Base-by-base conservation (phyloP, 2,113 vertebrate species). In the Poeciliopsis retropinna region DNA sequence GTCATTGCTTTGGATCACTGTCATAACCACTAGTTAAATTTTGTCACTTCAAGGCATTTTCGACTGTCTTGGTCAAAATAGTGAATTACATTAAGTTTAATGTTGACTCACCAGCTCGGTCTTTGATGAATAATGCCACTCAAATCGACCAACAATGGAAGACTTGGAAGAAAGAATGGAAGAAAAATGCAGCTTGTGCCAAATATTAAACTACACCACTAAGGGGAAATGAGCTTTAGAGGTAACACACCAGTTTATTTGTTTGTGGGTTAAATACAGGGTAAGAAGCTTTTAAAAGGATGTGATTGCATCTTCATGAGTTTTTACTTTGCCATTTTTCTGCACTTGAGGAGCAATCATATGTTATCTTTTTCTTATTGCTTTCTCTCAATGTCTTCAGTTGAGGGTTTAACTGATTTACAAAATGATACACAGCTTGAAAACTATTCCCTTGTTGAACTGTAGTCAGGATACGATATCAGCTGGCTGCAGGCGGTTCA, bases 391-490 rank as follows among this genome's bases (percentile, higher is more conserved):
- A 70, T 61, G 70, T 81, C 70, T 67, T 75, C 63, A 41, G 37
- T 69, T 60, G 37, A 75, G 19, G 68, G 71, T 81, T 71, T 75
- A 64, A 70, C 78, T 67, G 75, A 64, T 76, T 70, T 76, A 64
- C 30, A 62, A 79, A 86, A 66, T 75, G 62, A 79, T 85, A 76
- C 76, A 25, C 67, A 76, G 74, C 74, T 82, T 74, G 44, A 73
- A 88, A 74, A 85, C 69, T 10, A 74, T 66, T 84, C 86, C 76
- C 67, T 41, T 25, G 74, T 28, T 51, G 60, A 75, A 63, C 57
- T 62, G 60, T 54, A 76, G 62, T 73, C 60, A 64, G 65, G 75
- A 87, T 82, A 74, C 73, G 78, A 79, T 63, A 82, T 67, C 34
- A 67, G 73, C 31, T 75, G 61, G 83, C 83, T 79, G 30, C 65